phyloP scores from a whole-genome alignment of 2,113 vertebrate genomes.

The Nothocercus julius region DNA sequence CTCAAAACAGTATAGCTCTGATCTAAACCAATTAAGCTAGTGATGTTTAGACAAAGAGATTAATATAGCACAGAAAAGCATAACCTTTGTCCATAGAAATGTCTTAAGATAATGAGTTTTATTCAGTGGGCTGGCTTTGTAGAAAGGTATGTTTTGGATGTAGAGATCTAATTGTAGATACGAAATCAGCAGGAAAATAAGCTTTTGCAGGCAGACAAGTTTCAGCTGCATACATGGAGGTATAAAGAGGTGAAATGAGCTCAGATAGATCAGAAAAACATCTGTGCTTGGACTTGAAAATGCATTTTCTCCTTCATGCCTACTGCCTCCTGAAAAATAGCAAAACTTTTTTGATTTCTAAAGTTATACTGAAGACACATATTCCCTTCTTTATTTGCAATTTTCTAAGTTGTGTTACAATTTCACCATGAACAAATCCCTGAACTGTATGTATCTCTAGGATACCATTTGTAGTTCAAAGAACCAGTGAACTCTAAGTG shows the following conservation, averaged over 20 bases:
- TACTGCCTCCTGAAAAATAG: not conserved
- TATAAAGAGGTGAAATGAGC: not conserved
- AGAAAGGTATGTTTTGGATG: constrained; percentile 69
- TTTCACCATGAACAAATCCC: not conserved
- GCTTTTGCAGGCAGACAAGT: not conserved
- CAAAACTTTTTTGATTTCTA: not conserved
- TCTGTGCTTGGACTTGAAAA: not conserved
- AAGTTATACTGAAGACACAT: not conserved
- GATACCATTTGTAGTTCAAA: not conserved
- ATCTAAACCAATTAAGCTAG: constrained; percentile 75
- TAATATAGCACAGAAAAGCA: constrained; percentile 68
- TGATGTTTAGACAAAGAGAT: constrained; percentile 77
- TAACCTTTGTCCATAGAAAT: constrained; percentile 70
- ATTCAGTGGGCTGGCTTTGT: constrained; percentile 60
- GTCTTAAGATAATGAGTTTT: constrained; percentile 69
- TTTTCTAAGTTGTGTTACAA: not conserved
- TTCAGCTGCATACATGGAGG: not conserved
- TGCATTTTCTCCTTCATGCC: accelerated
- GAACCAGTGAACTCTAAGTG: not conserved
- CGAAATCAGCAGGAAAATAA: constrained; percentile 38
- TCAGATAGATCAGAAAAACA: not conserved
- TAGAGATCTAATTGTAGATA: constrained; percentile 60
- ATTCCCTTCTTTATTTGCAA: not conserved
- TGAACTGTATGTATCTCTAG: not conserved
- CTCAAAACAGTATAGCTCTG: constrained; percentile 70